Percentiles rank a stretch among this genome's conserved stretches.
Evolutionary conservation across 2,797 vertebrate species (phyloP).

Genomic region (Diceros bicornis): DNA sequence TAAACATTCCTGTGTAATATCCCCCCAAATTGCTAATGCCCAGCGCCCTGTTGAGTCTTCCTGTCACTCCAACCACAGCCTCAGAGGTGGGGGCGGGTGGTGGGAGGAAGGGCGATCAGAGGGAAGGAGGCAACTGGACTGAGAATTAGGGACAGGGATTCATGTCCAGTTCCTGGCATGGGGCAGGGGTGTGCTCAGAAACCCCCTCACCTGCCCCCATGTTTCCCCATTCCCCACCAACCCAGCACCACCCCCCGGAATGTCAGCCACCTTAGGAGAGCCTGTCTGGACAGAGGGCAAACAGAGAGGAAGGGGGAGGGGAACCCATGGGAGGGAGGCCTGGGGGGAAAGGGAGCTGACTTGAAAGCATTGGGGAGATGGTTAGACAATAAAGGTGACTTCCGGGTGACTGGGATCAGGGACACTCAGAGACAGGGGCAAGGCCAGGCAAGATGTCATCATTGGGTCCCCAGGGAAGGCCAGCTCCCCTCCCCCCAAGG

Average conservation of each 20-base stretch:
- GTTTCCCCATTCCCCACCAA: neutral
- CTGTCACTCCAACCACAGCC: slow-evolving; percentile 72
- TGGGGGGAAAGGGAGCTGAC: neutral
- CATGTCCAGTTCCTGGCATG: neutral
- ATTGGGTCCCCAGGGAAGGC: neutral
- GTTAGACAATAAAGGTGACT: neutral
- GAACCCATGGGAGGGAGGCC: neutral
- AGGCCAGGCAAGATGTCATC: neutral
- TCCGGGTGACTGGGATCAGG: neutral
- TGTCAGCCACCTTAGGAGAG: neutral
- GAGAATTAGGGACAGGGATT: neutral
- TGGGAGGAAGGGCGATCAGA: neutral
- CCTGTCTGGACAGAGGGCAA: neutral
- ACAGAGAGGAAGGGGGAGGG: neutral
- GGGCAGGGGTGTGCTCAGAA: neutral
- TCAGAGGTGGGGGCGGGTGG: fast-evolving
- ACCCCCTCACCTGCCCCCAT: neutral
- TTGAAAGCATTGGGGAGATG: neutral
- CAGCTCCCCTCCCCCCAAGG: neutral
- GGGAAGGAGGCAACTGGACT: neutral
- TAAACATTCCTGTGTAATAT: slow-evolving; percentile 86
- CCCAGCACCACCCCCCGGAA: neutral
- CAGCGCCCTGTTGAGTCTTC: slow-evolving; percentile 78
- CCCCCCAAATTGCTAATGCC: slow-evolving; percentile 84
- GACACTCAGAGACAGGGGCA: neutral